Base-by-base conservation (phyloP, 1,140 invertebrate genomes). In the Bilobella aurantiaca region DNA sequence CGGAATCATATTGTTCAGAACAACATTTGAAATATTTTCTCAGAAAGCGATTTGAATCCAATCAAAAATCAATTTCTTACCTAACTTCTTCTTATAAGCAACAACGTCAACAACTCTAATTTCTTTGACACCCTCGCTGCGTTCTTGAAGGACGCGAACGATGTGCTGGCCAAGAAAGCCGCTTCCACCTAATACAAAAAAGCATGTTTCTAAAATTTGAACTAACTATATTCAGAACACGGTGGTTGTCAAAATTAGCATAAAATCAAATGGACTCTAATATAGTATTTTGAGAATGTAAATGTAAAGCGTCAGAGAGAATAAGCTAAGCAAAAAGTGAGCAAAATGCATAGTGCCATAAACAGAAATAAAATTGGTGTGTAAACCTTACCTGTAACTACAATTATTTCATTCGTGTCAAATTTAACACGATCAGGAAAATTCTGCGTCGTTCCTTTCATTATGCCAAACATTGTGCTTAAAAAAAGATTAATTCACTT, bases 91-190 rank as follows among this genome's bases (percentile, higher is more conserved):
- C 14, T 74, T 73, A 67, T 81, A 85, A 0, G 81, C 79, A 32
- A 77, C 76, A n/a, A 81, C 75, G 75, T 87, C 85, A 58, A 85
- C 73, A 1, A 83, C 76, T 16, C 84, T 75, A 47, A 87, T 85
- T 76, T 86, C 84, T 29, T 74, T 75, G 27, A 86, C 78, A 49
- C 74, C 74, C 21, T 77, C 72, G 60, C 81, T 79, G 42, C 78
- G 74, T 68, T 82, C 72, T 66, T 86, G 79, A 8, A 85, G 74
- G 60, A 81, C 77, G 63, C 76, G 75, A 12, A 87, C 78, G 21
- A 87, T 75, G 74, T 86, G 84, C 71, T 85, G 83, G 8, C 85
- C 85, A 30, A 87, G 74, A 74, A 86, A 87, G 8, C 85, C 85
- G 67, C 80, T 81, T 12, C 82, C 83, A 42, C 85, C 86, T 76